These are phyloP conservation scores for Macquaria ambigua DNA, from an alignment of 2,113 vertebrate genomes.

Conservation along the genomic window DNA sequence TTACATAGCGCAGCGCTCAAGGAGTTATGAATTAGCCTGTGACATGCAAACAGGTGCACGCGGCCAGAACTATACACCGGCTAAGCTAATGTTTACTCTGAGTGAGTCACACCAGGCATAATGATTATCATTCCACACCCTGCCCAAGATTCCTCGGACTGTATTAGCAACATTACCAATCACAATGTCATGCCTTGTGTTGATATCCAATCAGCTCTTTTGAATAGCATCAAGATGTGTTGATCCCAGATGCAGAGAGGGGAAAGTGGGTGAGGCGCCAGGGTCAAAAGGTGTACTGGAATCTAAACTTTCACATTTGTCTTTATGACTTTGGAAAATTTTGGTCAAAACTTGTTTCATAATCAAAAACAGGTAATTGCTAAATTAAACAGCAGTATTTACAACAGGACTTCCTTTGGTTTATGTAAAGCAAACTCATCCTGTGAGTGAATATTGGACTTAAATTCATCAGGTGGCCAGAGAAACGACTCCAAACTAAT, in stretches of 20 bases:
- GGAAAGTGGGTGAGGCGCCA: neutral
- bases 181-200: conserved; percentile 37
- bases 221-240: conserved; percentile 56
- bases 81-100: conserved; percentile 74
- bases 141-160: conserved; percentile 45
- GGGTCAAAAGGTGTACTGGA: neutral
- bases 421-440: conserved; percentile 12
- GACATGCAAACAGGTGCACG: conserved; percentile 83
- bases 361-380: conserved; percentile 16
- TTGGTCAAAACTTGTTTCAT: neutral
- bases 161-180: conserved; percentile 60
- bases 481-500: neutral
- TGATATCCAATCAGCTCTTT: conserved; percentile 53
- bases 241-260: conserved; percentile 30
- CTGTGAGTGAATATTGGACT: neutral
- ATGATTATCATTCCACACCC: conserved; percentile 74
- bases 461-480: neutral
- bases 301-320: neutral
- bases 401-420: conserved; percentile 6
- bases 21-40: conserved; percentile 79
- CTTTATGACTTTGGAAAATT: neutral
- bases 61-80: conserved; percentile 66
- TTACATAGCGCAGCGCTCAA: conserved; percentile 45
- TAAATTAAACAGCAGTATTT: conserved; percentile 2
- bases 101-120: conserved; percentile 58